These are phyloP conservation scores for Buceros bicornis DNA, from an alignment of 2,797 vertebrate genomes.

Conservation along the genomic window DNA sequence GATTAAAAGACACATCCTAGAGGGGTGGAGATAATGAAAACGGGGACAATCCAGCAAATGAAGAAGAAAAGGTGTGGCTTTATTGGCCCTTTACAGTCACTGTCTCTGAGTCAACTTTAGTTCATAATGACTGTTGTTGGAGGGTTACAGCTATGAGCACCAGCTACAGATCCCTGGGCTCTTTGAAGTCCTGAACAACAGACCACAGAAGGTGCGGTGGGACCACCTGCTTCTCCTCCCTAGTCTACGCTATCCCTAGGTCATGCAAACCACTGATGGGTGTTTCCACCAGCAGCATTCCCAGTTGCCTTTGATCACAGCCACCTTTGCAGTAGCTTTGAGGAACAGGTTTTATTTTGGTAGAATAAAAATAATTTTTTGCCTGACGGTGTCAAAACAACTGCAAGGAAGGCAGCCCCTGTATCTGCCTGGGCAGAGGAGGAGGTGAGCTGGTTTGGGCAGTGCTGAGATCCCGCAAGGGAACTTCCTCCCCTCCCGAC, in stretches of 20 bases:
- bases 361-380: not conserved
- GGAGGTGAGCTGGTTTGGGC: not conserved
- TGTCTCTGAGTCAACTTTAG: not conserved
- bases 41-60: not conserved
- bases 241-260: not conserved
- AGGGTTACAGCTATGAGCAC: slow-evolving; percentile 15
- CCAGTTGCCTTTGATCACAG: not conserved
- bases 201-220: not conserved
- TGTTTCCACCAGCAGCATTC: not conserved
- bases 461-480: rapidly evolving
- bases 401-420: rapidly evolving
- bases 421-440: not conserved
- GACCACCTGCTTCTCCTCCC: not conserved
- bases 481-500: not conserved
- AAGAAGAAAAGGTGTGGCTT: slow-evolving; percentile 19
- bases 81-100: not conserved
- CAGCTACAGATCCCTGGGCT: not conserved
- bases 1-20: slow-evolving; percentile 32
- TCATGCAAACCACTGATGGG: not conserved
- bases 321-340: not conserved
- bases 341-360: not conserved
- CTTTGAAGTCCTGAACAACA: slow-evolving; percentile 53
- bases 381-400: not conserved
- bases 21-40: not conserved
- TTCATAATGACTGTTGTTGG: not conserved